phyloP scores from a whole-genome alignment of 2,888 invertebrate species.

The Hymenopus coronatus region DNA sequence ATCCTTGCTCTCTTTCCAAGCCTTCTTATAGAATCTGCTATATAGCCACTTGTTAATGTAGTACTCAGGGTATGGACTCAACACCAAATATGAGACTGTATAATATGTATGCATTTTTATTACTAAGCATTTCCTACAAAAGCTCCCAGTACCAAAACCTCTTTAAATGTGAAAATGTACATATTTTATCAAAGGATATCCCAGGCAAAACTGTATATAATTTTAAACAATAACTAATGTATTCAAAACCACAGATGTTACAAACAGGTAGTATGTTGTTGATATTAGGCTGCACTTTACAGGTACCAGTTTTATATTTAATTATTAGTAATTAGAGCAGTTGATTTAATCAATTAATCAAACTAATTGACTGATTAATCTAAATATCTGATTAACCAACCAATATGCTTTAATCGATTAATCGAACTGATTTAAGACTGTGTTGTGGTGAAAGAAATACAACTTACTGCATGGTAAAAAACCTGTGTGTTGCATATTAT shows the following conservation, averaged over 20 bases:
- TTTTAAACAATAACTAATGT: background rate
- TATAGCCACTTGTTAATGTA: constrained; percentile 1
- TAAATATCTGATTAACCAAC: too few species aligned
- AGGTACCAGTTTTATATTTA: background rate
- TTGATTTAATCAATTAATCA: too few species aligned
- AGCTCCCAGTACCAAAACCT: background rate
- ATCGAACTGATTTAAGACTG: too few species aligned
- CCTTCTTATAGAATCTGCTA: background rate
- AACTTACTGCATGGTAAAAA: too few species aligned
- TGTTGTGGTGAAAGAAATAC: too few species aligned
- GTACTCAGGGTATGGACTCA: constrained; percentile 15
- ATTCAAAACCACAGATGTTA: background rate
- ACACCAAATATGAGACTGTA: constrained; percentile 2
- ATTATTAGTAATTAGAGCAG: background rate
- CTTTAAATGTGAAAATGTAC: background rate
- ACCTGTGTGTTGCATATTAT: too few species aligned
- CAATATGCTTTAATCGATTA: too few species aligned
- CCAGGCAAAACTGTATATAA: background rate
- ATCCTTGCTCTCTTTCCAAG: background rate
- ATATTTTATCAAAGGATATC: background rate
- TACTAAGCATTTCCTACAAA: background rate
- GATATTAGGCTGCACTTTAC: background rate
- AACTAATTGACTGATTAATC: too few species aligned
- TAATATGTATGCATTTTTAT: background rate
- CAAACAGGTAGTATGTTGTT: background rate